phyloP scores from a whole-genome alignment of 2,888 invertebrate genomes.

The Pelosia muscerda region DNA sequence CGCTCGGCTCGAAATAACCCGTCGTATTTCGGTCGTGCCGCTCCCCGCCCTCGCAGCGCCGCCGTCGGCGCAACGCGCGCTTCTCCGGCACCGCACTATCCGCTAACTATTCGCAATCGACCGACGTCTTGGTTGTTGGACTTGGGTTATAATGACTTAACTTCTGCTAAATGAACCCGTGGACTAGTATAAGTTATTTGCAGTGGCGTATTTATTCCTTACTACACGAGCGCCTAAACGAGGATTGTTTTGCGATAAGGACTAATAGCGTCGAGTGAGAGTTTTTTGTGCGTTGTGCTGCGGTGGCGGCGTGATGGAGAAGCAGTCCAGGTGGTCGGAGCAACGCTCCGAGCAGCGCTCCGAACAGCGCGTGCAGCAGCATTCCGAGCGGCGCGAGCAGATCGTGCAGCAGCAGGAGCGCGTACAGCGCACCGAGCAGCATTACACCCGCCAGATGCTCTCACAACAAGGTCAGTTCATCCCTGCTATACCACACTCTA shows the following conservation, averaged over 20 bases:
- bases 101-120: constrained; percentile 97
- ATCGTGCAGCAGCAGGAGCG: constrained; percentile 85
- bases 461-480: constrained; percentile 81
- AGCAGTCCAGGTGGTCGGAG: constrained; percentile 88
- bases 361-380: constrained; percentile 84
- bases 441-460: constrained; percentile 92
- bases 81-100: constrained; percentile 88
- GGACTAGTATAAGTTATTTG: constrained; percentile 83
- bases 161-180: constrained; percentile 90
- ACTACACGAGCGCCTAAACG: constrained; percentile 73
- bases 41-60: constrained; percentile 65
- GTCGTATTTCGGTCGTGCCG: constrained; percentile 82
- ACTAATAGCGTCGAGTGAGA: constrained; percentile 83
- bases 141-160: constrained; percentile 92
- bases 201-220: constrained; percentile 80
- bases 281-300: constrained; percentile 82
- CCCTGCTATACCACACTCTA: constrained; percentile 6
- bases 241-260: constrained; percentile 72
- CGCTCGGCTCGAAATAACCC: constrained; percentile 82
- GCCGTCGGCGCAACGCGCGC: constrained; percentile 71
- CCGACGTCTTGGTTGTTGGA: constrained; percentile 95
- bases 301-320: constrained; percentile 90
- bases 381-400: constrained; percentile 71
- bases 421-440: constrained; percentile 89
- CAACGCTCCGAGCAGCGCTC: constrained; percentile 76